Base-by-base conservation (phyloP, 2,797 vertebrate species). In the Neopelma chrysocephalum region DNA sequence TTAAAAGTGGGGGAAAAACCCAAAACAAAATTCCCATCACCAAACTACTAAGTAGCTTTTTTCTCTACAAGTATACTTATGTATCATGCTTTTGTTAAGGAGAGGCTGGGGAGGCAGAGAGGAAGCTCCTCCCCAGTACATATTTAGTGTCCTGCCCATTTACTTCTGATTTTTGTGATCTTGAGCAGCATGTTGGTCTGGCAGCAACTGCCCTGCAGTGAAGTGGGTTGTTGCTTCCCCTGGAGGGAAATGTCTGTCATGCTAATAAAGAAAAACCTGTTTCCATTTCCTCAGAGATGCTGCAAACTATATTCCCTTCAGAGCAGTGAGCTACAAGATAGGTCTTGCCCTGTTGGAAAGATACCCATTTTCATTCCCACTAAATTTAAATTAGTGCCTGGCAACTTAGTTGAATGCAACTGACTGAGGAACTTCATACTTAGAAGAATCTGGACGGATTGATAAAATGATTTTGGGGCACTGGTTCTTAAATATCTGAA, bases 1-100 rank as follows among this genome's bases (percentile, higher is more conserved):
- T 38, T 94, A n/a, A 21, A 89, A 71, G 17, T 9, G 22, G 2
- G 3, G 14, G 3, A 2, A 0, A 21, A 6, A 3, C 2, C 7
- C n/a, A 48, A 64, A 36, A 15, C 10, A 34, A 42, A 32, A 13
- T 10, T 38, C 18, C 12, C 6, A 7, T 26, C 15, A 13, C 57
- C n/a, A 54, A 43, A 61, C 15, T 66, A 45, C 16, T 23, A 42
- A 53, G 53, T 25, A 57, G 4, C 14, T 68, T 34, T 1, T 76
- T 91, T 83, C 21, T 83, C 8, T 80, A 12, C 18, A 58, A 18
- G 9, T 53, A 26, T 62, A 36, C 17, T 31, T 36, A 32, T 25
- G 9, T 27, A 57, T 42, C 22, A 32, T 2, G 9, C 12, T 66
- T 69, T n/a, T 42, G 6, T 62, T 84, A 38, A 78, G 17, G 3